Percentiles rank a stretch among this genome's conserved stretches.
These are phyloP conservation scores for Manis crassicaudata DNA, from an alignment of 2,797 vertebrate species.

Conservation along the genomic window DNA sequence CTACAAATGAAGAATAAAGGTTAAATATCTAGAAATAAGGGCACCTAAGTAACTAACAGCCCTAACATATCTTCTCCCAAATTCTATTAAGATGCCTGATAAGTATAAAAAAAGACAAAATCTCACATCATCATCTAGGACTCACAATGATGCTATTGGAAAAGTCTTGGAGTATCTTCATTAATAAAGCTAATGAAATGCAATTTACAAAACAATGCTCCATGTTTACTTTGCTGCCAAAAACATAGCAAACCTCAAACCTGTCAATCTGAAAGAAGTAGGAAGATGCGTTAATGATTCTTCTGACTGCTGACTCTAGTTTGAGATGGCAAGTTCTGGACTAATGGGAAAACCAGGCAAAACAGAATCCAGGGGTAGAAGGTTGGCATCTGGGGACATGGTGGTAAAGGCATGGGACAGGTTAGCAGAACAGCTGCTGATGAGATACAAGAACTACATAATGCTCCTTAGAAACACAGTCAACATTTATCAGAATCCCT, in stretches of 20 bases:
- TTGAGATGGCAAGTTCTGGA: neutral
- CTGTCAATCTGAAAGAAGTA: neutral
- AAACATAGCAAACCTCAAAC: neutral
- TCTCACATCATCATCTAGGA: neutral
- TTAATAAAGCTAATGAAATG: neutral
- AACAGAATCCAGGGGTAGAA: neutral
- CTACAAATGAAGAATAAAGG: neutral
- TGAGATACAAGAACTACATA: neutral
- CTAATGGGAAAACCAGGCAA: neutral
- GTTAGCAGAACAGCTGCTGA: neutral
- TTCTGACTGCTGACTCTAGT: neutral
- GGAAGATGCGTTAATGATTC: neutral
- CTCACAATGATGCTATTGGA: neutral
- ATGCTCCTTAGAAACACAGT: neutral
- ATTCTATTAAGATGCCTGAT: neutral
- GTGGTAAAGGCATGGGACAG: neutral
- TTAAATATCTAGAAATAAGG: conserved; percentile 14
- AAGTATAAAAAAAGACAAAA: neutral
- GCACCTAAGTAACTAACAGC: neutral
- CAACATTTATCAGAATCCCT: neutral
- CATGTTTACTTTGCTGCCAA: neutral
- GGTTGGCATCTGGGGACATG: neutral
- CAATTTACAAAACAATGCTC: neutral
- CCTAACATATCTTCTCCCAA: neutral
- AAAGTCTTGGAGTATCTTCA: neutral